phyloP scores from a whole-genome alignment of 2,113 vertebrate genomes.

The Proterorhinus semilunaris region DNA sequence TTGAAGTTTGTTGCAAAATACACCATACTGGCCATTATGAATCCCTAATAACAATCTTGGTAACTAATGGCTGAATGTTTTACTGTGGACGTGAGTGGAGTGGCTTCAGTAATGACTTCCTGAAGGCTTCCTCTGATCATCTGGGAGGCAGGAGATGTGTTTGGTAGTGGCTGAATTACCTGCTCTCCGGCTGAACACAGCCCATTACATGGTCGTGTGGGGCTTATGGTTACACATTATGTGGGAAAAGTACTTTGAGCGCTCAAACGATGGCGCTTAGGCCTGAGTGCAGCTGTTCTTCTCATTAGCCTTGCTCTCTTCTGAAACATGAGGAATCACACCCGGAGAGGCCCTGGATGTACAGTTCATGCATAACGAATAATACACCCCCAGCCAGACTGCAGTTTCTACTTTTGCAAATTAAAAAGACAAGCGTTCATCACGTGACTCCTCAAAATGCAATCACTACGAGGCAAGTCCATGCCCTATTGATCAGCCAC shows the following conservation, averaged over 20 bases:
- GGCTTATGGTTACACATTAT: slow-evolving; percentile 10
- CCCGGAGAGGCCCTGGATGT: background rate
- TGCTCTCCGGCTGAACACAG: slow-evolving; percentile 1
- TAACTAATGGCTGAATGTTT: background rate
- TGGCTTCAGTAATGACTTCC: slow-evolving; percentile 8
- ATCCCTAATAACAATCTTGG: background rate
- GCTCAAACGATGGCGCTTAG: slow-evolving; percentile 4
- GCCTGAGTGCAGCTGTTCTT: slow-evolving; percentile 21
- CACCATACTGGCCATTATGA: background rate
- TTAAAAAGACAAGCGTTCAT: slow-evolving; percentile 1
- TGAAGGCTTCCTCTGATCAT: background rate
- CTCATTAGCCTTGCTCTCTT: slow-evolving; percentile 6
- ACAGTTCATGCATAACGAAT: background rate
- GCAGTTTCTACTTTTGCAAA: background rate
- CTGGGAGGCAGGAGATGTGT: background rate
- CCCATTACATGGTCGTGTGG: slow-evolving; percentile 2
- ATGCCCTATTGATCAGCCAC: slow-evolving; percentile 4
- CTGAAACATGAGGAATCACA: slow-evolving; percentile 14
- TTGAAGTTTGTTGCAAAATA: background rate
- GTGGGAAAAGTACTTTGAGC: slow-evolving; percentile 5
- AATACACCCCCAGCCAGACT: background rate
- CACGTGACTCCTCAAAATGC: slow-evolving; percentile 1
- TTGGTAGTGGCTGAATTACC: slow-evolving; percentile 7
- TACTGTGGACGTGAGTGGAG: background rate
- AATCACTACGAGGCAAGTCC: background rate